Evolutionary conservation across 2,113 vertebrate genomes (phyloP).

Genomic region (Carassius auratus): DNA sequence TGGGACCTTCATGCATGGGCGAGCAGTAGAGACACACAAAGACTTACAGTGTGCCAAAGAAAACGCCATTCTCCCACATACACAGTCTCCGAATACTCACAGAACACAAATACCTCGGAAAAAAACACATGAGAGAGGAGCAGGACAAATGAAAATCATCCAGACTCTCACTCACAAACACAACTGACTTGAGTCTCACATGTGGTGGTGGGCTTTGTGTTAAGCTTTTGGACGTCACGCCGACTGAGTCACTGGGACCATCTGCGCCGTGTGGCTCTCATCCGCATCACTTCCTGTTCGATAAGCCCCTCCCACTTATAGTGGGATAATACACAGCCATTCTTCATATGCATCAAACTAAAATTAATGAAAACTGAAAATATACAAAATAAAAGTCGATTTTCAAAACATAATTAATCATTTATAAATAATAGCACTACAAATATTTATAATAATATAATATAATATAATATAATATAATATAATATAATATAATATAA

Average conservation of each 20-base stretch:
- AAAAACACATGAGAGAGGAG: not conserved
- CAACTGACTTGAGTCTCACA: slow-evolving; percentile 14
- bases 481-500: not conserved
- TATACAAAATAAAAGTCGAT: not conserved
- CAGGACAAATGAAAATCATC: not conserved
- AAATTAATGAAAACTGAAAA: not conserved
- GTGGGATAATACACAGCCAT: not conserved
- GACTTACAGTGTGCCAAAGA: slow-evolving; percentile 36
- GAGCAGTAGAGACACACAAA: slow-evolving; percentile 56
- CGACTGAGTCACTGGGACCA: slow-evolving; percentile 39
- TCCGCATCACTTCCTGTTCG: slow-evolving; percentile 21
- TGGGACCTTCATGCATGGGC: slow-evolving; percentile 56
- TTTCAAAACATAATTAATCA: not conserved
- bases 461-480: no score
- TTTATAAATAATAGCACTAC: not conserved
- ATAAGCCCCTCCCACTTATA: slow-evolving; percentile 10
- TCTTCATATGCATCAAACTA: not conserved
- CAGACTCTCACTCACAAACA: not conserved
- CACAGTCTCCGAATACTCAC: not conserved
- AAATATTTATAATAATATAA: not conserved
- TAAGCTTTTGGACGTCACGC: slow-evolving; percentile 33
- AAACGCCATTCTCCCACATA: slow-evolving; percentile 2
- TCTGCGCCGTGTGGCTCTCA: slow-evolving; percentile 19
- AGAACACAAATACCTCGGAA: not conserved
- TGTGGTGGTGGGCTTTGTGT: slow-evolving; percentile 21